Evolutionary conservation across 2,888 invertebrate species (phyloP).

Genomic region (Sepiola atlantica): DNA sequence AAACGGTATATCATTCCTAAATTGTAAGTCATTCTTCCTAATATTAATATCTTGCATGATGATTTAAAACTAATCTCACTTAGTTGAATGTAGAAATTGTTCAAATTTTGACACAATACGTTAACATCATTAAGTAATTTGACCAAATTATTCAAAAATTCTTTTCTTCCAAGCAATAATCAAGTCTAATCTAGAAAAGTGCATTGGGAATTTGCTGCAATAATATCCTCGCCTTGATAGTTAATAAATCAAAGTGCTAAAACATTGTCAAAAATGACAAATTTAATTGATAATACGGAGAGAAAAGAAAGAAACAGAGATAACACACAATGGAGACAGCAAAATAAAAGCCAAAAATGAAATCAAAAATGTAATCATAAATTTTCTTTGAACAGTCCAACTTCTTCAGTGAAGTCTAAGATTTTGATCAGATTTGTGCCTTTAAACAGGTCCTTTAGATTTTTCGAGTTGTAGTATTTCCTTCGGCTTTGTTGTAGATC

Average conservation of each 20-base stretch:
- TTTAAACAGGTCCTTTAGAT: too few relatives aligned
- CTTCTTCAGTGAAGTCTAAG: too few relatives aligned
- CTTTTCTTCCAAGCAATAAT: not conserved
- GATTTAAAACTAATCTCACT: not conserved
- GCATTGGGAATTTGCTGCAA: conserved; percentile 15
- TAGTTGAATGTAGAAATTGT: not conserved
- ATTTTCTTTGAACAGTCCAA: too few relatives aligned
- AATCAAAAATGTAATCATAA: too few relatives aligned
- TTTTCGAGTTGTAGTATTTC: too few relatives aligned
- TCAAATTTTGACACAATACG: not conserved
- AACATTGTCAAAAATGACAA: conserved; percentile 32
- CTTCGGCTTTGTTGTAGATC: too few relatives aligned
- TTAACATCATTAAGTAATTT: not conserved
- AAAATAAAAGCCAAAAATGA: too few relatives aligned
- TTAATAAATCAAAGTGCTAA: conserved; percentile 32
- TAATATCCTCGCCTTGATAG: not conserved
- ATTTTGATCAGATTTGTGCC: too few relatives aligned
- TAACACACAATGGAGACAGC: conserved; percentile 32
- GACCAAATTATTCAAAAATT: not conserved
- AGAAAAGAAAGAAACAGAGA: too few relatives aligned
- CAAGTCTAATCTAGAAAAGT: not conserved
- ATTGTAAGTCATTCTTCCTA: not conserved
- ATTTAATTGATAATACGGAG: conserved; percentile 5
- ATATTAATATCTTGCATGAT: too few relatives aligned
- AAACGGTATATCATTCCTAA: not conserved